These are phyloP conservation scores for Menidia beryllina DNA, from an alignment of 2,113 vertebrate genomes.

Conservation along the genomic window DNA sequence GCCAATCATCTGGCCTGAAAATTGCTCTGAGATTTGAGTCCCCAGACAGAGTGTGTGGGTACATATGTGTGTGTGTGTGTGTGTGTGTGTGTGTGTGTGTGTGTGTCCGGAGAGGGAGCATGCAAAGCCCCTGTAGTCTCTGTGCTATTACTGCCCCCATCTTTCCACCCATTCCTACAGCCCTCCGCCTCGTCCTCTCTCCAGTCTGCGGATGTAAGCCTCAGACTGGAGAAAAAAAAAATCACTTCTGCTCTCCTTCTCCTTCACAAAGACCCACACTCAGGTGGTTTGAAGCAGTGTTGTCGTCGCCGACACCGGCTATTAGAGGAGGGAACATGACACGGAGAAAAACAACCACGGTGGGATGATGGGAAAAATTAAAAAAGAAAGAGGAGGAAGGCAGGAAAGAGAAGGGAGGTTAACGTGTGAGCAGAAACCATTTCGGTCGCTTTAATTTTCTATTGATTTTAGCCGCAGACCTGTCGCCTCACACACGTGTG, in stretches of 20 bases:
- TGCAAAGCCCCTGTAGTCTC: constrained; percentile 70
- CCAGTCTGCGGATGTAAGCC: constrained; percentile 48
- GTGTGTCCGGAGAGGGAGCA: constrained; percentile 46
- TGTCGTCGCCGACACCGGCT: constrained; percentile 50
- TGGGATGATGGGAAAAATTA: constrained; percentile 17
- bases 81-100: constrained; percentile 50
- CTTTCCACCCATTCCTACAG: constrained; percentile 58
- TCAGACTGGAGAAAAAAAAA: constrained; percentile 74
- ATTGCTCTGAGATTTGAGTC: constrained; percentile 91
- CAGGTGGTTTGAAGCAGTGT: constrained; percentile 57
- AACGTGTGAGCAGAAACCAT: constrained; percentile 81
- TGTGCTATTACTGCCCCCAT: constrained; percentile 70
- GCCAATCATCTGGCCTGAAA: constrained; percentile 86
- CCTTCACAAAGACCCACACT: constrained; percentile 74
- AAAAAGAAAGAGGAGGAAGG: constrained; percentile 33
- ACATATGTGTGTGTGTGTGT: constrained; percentile 46
- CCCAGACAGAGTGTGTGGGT: constrained; percentile 80
- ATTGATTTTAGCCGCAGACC: constrained; percentile 76
- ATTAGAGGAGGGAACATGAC: constrained; percentile 56
- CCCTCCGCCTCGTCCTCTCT: constrained; percentile 49
- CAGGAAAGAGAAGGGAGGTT: constrained; percentile 71
- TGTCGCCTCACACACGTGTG: constrained; percentile 22
- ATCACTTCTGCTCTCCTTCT: constrained; percentile 63
- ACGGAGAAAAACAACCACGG: constrained; percentile 22
- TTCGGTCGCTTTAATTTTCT: constrained; percentile 82